Evolutionary conservation across 2,797 vertebrate species (phyloP).

Genomic region (Sebastes hopkinsi): DNA sequence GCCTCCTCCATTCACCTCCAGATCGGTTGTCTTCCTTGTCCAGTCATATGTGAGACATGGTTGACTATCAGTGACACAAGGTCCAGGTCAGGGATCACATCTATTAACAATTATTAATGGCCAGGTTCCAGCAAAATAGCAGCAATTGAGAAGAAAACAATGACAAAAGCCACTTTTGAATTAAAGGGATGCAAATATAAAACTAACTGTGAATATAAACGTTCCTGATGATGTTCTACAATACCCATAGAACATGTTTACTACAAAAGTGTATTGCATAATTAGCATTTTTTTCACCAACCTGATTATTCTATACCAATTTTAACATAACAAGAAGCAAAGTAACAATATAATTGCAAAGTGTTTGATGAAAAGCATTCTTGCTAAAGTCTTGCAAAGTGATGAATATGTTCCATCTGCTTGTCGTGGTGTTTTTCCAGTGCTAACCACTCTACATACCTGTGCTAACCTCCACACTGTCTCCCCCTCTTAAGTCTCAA

Average conservation of each 20-base stretch:
- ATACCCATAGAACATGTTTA: not conserved
- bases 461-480: conserved; percentile 68
- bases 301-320: not conserved
- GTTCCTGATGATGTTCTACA: not conserved
- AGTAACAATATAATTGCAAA: not conserved
- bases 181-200: not conserved
- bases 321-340: not conserved
- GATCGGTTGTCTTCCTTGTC: conserved; percentile 43
- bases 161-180: not conserved
- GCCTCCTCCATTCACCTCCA: conserved; percentile 53
- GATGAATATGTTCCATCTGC: conserved; percentile 13
- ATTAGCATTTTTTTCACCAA: not conserved
- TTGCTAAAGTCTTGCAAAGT: not conserved
- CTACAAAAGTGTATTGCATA: not conserved
- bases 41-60: conserved; percentile 30
- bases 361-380: not conserved
- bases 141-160: not conserved
- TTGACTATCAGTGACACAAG: conserved; percentile 48
- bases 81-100: conserved; percentile 69
- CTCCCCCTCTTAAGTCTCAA: conserved; percentile 82
- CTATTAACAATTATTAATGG: conserved; percentile 67
- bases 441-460: conserved; percentile 59
- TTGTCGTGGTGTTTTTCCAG: conserved; percentile 24
- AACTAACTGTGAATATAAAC: not conserved
- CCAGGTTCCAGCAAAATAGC: conserved; percentile 22